Percentiles rank a stretch among this genome's conserved stretches.
Evolutionary conservation across 2,888 invertebrate species (phyloP).

Genomic region (Neoascia interrupta): DNA sequence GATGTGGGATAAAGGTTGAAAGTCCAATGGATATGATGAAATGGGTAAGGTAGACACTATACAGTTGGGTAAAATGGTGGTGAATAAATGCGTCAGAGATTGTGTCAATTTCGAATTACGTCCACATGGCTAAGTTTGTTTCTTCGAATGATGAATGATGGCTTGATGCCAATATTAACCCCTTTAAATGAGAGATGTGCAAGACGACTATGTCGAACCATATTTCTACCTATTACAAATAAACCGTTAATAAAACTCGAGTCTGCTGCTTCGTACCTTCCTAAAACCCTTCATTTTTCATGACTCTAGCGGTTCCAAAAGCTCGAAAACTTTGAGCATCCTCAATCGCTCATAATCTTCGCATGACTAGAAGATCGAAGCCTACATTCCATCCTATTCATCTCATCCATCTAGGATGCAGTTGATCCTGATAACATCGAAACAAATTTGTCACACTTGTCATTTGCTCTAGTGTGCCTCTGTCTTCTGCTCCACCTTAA

Average conservation of each 20-base stretch:
- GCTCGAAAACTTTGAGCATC: too few relatives aligned
- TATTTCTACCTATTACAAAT: too few relatives aligned
- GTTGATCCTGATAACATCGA: conserved; percentile 58
- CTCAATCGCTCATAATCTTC: too few relatives aligned
- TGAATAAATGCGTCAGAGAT: conserved; percentile 58
- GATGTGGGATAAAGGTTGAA: conserved; percentile 40
- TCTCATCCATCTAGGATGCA: conserved; percentile 11
- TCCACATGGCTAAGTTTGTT: conserved; percentile 65
- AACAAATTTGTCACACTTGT: conserved; percentile 69
- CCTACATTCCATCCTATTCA: conserved; percentile 27
- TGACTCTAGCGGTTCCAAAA: too few relatives aligned
- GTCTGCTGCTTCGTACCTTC: too few relatives aligned
- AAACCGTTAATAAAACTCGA: too few relatives aligned
- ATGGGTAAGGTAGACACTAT: background rate
- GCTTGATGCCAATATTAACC: too few relatives aligned
- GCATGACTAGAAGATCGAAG: background rate
- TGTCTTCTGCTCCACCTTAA: conserved; percentile 64
- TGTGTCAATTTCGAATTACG: conserved; percentile 58
- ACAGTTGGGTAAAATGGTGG: conserved; percentile 8
- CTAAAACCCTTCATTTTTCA: too few relatives aligned
- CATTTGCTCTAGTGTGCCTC: conserved; percentile 55
- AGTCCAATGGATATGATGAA: conserved; percentile 14
- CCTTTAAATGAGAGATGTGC: too few relatives aligned
- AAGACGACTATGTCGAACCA: too few relatives aligned
- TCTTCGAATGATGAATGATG: conserved; percentile 60